Conservation (phyloP, 1,140 invertebrate genomes). For the Holcopasites calliopsidis region DNA sequence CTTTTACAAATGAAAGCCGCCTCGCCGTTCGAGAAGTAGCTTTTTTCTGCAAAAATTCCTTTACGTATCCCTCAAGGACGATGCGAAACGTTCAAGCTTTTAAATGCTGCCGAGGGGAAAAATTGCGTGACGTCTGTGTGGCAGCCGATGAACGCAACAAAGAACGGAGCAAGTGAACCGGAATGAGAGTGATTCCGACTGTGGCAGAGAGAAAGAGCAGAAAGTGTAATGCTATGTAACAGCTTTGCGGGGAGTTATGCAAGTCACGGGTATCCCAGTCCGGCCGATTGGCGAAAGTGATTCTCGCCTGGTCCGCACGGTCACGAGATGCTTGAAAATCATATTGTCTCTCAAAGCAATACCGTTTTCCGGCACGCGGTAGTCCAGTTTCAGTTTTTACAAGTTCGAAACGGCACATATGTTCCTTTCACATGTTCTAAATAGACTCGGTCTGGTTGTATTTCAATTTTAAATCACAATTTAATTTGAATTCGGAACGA, state of each 20-base stretch:
- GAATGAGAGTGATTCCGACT: conserved; percentile 46
- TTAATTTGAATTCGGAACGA: no score
- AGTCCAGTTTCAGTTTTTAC: not conserved
- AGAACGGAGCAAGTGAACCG: conserved; percentile 27
- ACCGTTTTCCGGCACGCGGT: not conserved
- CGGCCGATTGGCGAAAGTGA: conserved; percentile 74
- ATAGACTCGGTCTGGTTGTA: no score
- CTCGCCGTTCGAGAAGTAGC: not conserved
- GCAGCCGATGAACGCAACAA: not conserved
- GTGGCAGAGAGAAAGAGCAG: conserved; percentile 31
- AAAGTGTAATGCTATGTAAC: conserved; percentile 59
- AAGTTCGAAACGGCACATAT: not conserved
- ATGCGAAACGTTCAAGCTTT: not conserved
- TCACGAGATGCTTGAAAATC: conserved; percentile 10
- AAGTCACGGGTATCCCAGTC: conserved; percentile 57
- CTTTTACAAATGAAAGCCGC: not conserved
- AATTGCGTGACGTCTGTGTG: not conserved
- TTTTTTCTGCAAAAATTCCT: not conserved
- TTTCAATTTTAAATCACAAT: no score
- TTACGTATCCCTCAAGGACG: not conserved
- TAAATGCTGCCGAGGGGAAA: not conserved
- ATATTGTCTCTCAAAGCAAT: not conserved
- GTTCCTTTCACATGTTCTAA: no score
- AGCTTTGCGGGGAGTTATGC: conserved; percentile 68
- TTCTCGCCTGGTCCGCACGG: conserved; percentile 55